Evolutionary conservation across 1,140 invertebrate species (phyloP), one percentile per base, ranked within the genome.

Genomic region (Drosophila erecta): DNA sequence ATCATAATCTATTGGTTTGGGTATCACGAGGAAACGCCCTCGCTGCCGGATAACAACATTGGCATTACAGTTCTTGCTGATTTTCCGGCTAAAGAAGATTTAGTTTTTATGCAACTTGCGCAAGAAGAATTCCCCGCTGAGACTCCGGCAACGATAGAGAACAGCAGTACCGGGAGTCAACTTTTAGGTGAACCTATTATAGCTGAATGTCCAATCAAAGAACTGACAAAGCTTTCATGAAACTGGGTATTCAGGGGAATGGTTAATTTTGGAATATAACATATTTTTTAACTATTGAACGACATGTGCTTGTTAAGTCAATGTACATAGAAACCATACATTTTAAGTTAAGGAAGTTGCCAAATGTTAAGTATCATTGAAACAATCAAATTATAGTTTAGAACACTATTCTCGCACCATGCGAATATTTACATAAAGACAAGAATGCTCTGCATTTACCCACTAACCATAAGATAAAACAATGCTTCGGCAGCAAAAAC

Each of bases 1-100:
- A 93, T 98, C 58, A 97, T 99, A 3, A 98, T 99, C 76, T 99
- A 99, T 92, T 99, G 98, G 98, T 98, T 98, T 94, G 98, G 97
- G 20, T 98, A 95, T 92, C 93, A 98, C 14, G 96, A 97, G 65
- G 95, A 94, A 40, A 92, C 97, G 17, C 90, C 93, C 20, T 79
- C 93, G 73, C 69, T 93, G 12, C 92, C 90, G 14, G 95, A 96
- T 54, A 96, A 95, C 83, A 94, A 94, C 55, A 78, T 90, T 49
- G 84, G 84, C 17, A 96, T 97, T 56, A 94, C 96, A 12, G 93
- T 97, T 7, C 92, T 94, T 57, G 93, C 95, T 71, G 92, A 94
- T 90, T 94, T 96, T 75, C 95, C 95, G 2, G 89, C 91, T 40
- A 92, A 94, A 14, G 64, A 83, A 11, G 67, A 92, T 60, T 60